These are phyloP conservation scores for Melinaea marsaeus DNA, from an alignment of 2,888 invertebrate genomes.

Conservation along the genomic window DNA sequence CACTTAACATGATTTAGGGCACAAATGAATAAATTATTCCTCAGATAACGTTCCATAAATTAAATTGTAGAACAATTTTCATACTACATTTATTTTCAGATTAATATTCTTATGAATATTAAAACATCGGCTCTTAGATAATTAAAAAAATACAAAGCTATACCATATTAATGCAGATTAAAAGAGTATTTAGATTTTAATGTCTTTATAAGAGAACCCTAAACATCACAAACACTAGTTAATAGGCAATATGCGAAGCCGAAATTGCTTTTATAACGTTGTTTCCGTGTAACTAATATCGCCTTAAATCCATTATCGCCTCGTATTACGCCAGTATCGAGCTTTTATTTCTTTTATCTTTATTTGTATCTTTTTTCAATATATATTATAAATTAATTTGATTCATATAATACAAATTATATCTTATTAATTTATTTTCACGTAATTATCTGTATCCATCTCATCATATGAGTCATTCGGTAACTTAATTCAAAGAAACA, in stretches of 20 bases:
- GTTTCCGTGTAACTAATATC: slow-evolving; percentile 70
- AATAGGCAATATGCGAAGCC: slow-evolving; percentile 76
- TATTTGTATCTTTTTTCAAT: slow-evolving; percentile 17
- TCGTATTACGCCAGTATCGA: slow-evolving; percentile 36
- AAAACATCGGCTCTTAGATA: too few relatives aligned
- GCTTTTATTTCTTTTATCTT: slow-evolving; percentile 25
- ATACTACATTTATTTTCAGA: too few relatives aligned
- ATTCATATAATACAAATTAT: neutral
- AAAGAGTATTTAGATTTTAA: slow-evolving; percentile 18
- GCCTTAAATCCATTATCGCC: slow-evolving; percentile 64
- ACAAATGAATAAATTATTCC: too few relatives aligned
- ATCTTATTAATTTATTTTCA: too few relatives aligned
- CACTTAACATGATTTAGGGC: too few relatives aligned
- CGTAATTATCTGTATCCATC: too few relatives aligned
- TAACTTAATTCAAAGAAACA: too few relatives aligned
- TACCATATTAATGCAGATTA: slow-evolving; percentile 2
- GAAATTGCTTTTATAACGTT: slow-evolving; percentile 74
- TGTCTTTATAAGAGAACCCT: slow-evolving; percentile 26
- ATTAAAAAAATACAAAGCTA: too few relatives aligned
- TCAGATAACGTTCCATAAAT: too few relatives aligned
- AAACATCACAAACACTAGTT: slow-evolving; percentile 45
- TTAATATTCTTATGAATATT: neutral
- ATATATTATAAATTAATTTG: slow-evolving; percentile 7
- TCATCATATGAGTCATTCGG: too few relatives aligned
- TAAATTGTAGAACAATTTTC: too few relatives aligned